Conservation (phyloP, 2,113 vertebrate species). For the Perca fluviatilis region DNA sequence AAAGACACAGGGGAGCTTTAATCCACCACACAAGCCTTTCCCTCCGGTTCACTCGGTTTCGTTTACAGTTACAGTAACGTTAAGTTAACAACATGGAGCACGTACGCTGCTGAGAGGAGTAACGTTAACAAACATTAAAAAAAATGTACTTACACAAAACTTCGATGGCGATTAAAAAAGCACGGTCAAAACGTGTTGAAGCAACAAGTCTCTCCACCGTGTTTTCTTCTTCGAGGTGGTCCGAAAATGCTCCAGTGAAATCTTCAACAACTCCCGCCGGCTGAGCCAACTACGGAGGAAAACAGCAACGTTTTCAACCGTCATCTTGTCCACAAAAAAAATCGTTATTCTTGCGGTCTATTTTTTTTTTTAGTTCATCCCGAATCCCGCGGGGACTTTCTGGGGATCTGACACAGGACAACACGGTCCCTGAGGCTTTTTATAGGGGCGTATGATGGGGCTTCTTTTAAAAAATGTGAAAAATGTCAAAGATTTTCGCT, state of each 20-base stretch:
- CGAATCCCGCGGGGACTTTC: conserved; percentile 48
- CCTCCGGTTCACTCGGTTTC: conserved; percentile 30
- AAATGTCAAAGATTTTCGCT: conserved; percentile 88
- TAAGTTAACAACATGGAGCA: conserved; percentile 59
- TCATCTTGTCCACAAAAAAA: conserved; percentile 88
- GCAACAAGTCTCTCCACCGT: conserved; percentile 92
- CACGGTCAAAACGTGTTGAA: conserved; percentile 82
- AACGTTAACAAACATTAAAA: conserved; percentile 13
- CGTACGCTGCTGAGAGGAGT: neutral
- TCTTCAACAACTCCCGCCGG: conserved; percentile 89
- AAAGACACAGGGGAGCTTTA: conserved; percentile 19
- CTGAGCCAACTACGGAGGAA: conserved; percentile 88
- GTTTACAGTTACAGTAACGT: conserved; percentile 37
- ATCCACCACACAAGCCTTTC: conserved; percentile 42
- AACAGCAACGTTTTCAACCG: conserved; percentile 88
- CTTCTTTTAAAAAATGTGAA: conserved; percentile 87
- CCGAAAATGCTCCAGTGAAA: conserved; percentile 92
- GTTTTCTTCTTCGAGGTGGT: conserved; percentile 89
- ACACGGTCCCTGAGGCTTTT: conserved; percentile 64
- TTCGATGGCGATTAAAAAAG: conserved; percentile 59
- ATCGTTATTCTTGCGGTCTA: conserved; percentile 43
- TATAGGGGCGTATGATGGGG: conserved; percentile 81
- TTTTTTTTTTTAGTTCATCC: conserved; percentile 52
- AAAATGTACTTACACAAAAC: conserved; percentile 82
- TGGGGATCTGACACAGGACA: conserved; percentile 35